Evolutionary conservation across 2,113 vertebrate species (phyloP), one percentile per base, ranked within the genome.

Genomic region (Lontra canadensis): DNA sequence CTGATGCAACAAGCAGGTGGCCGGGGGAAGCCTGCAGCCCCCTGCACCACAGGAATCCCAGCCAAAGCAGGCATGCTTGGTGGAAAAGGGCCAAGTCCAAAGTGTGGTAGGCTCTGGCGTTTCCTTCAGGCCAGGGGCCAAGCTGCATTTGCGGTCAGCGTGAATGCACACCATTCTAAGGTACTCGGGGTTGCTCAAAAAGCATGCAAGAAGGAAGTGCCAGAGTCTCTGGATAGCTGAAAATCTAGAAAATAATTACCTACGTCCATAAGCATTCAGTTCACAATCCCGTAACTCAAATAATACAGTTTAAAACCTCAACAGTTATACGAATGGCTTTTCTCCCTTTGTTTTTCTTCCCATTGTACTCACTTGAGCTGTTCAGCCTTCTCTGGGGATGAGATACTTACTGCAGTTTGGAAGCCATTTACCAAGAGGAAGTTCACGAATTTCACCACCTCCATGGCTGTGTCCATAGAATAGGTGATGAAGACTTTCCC

Each of bases 401-500:
- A 59, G 97, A 95, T 98, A 99, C 99, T 99, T 97, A 99, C 99
- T 47, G 99, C 99, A 89, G 99, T 99, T 57, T 99, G 98, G 98
- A 99, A 99, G 97, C 99, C 99, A 23, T 99, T 99, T 95, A 98
- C 97, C 87, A 98, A 96, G 90, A 99, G 96, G 97, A 99, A 99
- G 90, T 99, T 99, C 97, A 99, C 99, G 36, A 99, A 98, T 97
- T 98, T 99, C 98, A 99, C 98, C 96, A 99, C 98, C 93, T 99
- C 98, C 95, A 97, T 96, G 0, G 99, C 99, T 11, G 99, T 96
- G 55, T 99, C 99, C 98, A 99, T 97, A 0, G 99, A 99, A 91
- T 99, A 99, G 63, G 99, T 99, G 98, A 99, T 99, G 63, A 99
- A 99, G 88, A 99, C 99, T 96, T 99, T 99, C 83, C 99, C 99